These are phyloP conservation scores for Gymnarchus niloticus DNA, from an alignment of 2,113 vertebrate genomes.

Conservation along the genomic window DNA sequence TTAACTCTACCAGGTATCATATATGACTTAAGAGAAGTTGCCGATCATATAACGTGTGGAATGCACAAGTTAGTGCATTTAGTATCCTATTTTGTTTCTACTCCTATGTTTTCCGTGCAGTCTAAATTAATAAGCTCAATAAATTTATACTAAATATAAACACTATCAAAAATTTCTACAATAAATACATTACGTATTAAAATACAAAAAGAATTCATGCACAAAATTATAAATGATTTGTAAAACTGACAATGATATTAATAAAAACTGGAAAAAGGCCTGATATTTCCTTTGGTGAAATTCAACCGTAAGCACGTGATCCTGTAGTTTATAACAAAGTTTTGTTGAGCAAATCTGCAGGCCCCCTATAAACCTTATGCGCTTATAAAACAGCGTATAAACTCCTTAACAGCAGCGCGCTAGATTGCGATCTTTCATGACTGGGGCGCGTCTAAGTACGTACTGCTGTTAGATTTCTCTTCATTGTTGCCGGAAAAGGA, in stretches of 20 bases:
- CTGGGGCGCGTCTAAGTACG: conserved; percentile 76
- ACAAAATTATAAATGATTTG: neutral
- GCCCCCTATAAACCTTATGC: conserved; percentile 97
- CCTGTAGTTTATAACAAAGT: conserved; percentile 94
- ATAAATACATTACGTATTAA: neutral
- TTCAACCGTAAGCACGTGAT: conserved; percentile 98
- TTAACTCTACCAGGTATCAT: neutral
- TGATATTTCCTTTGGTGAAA: conserved; percentile 94
- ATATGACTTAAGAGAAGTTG: neutral
- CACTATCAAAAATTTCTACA: neutral
- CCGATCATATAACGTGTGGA: neutral
- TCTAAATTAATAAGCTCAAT: neutral
- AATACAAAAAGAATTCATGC: neutral
- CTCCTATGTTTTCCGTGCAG: neutral
- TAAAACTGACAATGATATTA: neutral
- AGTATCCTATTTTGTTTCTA: neutral
- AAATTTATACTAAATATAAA: neutral
- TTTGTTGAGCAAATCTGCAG: conserved; percentile 96
- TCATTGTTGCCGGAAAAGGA: conserved; percentile 94
- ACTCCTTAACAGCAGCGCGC: conserved; percentile 89
- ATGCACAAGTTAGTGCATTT: neutral
- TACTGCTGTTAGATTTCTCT: conserved; percentile 88
- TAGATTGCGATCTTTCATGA: conserved; percentile 72
- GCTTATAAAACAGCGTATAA: conserved; percentile 99
- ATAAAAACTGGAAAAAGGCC: conserved; percentile 60